These are phyloP conservation scores for Ashinkailepas kermadecensis DNA, from an alignment of 2,888 invertebrate genomes.

Conservation along the genomic window DNA sequence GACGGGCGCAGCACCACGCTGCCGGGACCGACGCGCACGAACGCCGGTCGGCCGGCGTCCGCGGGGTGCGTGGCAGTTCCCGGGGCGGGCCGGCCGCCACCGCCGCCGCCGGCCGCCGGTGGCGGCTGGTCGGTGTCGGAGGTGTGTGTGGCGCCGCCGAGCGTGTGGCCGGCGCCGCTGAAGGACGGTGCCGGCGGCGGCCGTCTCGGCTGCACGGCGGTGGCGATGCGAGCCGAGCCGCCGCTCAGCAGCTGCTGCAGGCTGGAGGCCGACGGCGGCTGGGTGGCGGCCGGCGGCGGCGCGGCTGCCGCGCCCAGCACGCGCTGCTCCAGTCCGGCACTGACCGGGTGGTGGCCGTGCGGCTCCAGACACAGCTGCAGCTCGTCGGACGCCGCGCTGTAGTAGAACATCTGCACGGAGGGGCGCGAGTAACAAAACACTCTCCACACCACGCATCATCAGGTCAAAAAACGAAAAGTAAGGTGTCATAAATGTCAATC, in stretches of 20 bases:
- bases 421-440: no score
- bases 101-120: neutral
- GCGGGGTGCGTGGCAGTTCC: neutral
- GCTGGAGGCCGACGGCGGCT: neutral
- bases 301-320: neutral
- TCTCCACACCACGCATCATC: no score
- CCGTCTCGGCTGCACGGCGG: neutral
- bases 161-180: neutral
- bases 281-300: neutral
- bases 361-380: constrained; percentile 17
- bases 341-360: neutral
- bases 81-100: neutral
- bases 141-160: neutral
- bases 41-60: neutral
- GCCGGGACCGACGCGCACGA: neutral
- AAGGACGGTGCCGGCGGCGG: neutral
- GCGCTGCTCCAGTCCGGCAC: neutral
- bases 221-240: neutral
- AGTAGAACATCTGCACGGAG: neutral
- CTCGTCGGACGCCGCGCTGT: neutral
- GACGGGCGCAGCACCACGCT: neutral
- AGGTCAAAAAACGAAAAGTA: no score
- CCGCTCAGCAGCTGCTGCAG: neutral
- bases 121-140: neutral
- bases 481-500: no score